These are phyloP conservation scores for Dolichotis patagonum DNA, from an alignment of 2,113 vertebrate genomes.

Conservation along the genomic window DNA sequence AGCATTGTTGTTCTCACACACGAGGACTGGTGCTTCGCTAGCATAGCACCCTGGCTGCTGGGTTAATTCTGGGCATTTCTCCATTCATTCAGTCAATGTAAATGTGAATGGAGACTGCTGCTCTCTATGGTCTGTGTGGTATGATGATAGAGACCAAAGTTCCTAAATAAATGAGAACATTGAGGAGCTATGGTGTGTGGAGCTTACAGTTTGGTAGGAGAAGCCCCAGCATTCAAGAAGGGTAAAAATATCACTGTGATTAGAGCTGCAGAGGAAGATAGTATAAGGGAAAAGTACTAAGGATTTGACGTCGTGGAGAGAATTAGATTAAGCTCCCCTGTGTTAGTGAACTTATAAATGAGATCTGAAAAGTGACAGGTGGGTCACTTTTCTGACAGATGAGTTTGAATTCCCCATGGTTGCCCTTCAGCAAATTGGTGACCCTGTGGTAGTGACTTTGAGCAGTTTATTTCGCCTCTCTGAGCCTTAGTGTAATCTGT, in stretches of 20 bases:
- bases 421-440: neutral
- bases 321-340: neutral
- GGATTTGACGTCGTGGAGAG: neutral
- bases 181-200: neutral
- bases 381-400: neutral
- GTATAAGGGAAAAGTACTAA: neutral
- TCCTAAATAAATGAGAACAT: neutral
- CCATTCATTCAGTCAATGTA: neutral
- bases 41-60: neutral
- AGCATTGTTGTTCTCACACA: neutral
- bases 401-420: neutral
- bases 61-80: neutral
- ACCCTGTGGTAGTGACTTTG: neutral
- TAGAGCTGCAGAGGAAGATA: neutral
- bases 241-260: neutral
- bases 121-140: neutral
- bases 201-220: neutral
- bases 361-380: neutral
- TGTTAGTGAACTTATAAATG: neutral
- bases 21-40: neutral
- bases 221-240: neutral
- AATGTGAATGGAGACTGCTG: neutral
- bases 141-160: neutral
- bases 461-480: neutral
- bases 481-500: conserved; percentile 5